Base-by-base conservation (phyloP, 2,113 vertebrate species). In the Anolis carolinensis region DNA sequence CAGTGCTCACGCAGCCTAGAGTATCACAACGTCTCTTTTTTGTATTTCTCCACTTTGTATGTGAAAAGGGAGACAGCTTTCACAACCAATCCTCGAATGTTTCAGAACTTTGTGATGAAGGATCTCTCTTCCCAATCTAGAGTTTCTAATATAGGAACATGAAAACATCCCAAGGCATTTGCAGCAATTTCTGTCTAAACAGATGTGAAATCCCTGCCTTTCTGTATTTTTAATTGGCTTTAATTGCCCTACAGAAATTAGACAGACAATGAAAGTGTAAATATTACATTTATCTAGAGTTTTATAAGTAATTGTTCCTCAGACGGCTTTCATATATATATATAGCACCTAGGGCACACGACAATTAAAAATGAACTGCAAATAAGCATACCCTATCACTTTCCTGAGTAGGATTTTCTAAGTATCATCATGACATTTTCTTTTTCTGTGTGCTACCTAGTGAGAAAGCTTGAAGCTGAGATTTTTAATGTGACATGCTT, bases 241-340 rank as follows among this genome's bases (percentile, higher is more conserved):
- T 87, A 87, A 77, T 87, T 87, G 80, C 86, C 86, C 79, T 78
- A 77, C 68, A 77, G 80, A 87, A 71, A 87, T 82, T 52, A 76
- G 72, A 55, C 72, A 77, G 74, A 82, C 86, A 87, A 87, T 87
- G 25, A 39, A 70, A 87, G 48, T 77, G 44, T 76, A 87, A 82
- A 82, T 82, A 82, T 70, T 82, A 82, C 80, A 82, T 39, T 87
- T 82, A 48, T 59, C 81, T 82, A 70, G 72, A 87, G 39, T 70
- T 77, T 87, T 82, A 82, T 72, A 87, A 68, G n/a, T 77, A 82
- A 82, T 82, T 87, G 86, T 48, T 77, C 86, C 63, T 82, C 72
- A 77, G 73, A 82, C 82, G 85, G 76, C 48, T 82, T 87, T 82
- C 80, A 82, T 77, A 87, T 86, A 71, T 86, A 71, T 83, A 86